Evolutionary conservation across 2,888 invertebrate genomes (phyloP).

Genomic region (Chymomyza caudatula): DNA sequence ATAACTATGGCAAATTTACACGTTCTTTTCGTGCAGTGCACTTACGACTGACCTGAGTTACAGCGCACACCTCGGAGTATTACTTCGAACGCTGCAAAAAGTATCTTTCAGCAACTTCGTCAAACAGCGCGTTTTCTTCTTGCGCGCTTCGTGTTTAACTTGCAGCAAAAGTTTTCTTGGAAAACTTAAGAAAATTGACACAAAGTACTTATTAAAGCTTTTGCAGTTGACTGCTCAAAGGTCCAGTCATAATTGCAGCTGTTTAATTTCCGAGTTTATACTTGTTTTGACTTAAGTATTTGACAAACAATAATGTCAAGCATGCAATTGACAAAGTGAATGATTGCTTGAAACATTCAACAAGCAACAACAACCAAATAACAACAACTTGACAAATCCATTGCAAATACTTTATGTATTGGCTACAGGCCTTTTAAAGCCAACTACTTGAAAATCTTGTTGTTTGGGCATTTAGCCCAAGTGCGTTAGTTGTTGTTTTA

Average conservation of each 20-base stretch:
- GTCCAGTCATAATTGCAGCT: background rate
- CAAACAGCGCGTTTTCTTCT: slow-evolving; percentile 4
- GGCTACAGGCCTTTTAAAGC: background rate
- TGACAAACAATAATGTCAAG: background rate
- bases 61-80: background rate
- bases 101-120: background rate
- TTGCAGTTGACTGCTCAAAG: background rate
- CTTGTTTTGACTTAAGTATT: background rate
- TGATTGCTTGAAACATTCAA: background rate
- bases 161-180: background rate
- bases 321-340: background rate
- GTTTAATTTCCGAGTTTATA: background rate
- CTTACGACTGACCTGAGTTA: background rate
- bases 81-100: background rate
- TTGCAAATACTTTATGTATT: background rate
- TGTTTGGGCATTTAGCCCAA: background rate
- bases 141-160: background rate
- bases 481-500: background rate
- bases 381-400: background rate
- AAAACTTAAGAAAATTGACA: background rate
- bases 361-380: background rate
- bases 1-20: background rate
- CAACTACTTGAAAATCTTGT: background rate
- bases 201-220: background rate
- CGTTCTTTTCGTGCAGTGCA: background rate